Conservation (phyloP, 1,140 invertebrate genomes). For the Phymastichus coffea region DNA sequence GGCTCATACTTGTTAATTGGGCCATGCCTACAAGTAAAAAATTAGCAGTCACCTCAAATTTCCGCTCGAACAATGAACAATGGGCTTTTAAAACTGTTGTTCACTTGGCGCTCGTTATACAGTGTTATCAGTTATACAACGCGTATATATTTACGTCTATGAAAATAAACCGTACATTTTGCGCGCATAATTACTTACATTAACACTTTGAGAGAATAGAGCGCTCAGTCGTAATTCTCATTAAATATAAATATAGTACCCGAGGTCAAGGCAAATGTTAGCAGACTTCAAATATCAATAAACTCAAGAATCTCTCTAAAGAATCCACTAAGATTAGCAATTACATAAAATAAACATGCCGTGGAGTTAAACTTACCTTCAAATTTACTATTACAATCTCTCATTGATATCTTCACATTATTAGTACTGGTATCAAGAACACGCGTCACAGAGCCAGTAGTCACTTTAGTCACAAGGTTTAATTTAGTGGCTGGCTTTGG, state of each 20-base stretch:
- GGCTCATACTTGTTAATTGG: constrained; percentile 49
- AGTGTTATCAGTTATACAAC: no score
- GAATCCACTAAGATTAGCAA: no score
- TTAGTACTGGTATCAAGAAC: constrained; percentile 39
- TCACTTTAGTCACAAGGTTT: constrained; percentile 40
- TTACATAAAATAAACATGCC: no score
- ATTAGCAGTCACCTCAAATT: no score
- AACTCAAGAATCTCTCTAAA: no score
- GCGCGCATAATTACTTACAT: no score
- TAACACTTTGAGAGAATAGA: no score
- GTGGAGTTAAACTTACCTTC: constrained; percentile 40
- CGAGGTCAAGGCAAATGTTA: constrained; percentile 13
- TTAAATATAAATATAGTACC: neutral
- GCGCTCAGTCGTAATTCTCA: constrained; percentile 1
- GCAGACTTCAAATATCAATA: constrained; percentile 22
- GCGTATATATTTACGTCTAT: no score
- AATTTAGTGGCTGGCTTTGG: constrained; percentile 36
- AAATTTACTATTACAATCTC: constrained; percentile 34
- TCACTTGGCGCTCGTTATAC: no score
- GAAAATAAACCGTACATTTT: no score
- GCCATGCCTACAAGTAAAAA: constrained; percentile 45
- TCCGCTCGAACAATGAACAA: no score
- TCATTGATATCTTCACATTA: constrained; percentile 37
- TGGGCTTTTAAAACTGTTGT: no score
- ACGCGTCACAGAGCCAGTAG: constrained; percentile 40